Percentiles rank a stretch among this genome's conserved stretches.
Conservation (phyloP, 2,113 vertebrate genomes). For the Pluvialis apricaria region DNA sequence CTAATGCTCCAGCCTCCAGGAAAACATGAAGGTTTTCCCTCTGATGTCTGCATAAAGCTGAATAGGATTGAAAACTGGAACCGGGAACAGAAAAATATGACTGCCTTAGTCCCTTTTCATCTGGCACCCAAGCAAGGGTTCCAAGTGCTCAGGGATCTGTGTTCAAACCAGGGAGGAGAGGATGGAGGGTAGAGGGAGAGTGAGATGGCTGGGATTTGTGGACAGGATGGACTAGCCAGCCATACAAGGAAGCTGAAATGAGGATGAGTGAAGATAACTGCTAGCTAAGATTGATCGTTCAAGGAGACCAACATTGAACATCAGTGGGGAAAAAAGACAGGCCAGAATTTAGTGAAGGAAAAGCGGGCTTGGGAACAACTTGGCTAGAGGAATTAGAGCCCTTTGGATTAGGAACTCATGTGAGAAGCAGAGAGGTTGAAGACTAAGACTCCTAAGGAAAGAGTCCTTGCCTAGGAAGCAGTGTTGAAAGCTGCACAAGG, state of each 20-base stretch:
- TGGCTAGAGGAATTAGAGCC: background rate
- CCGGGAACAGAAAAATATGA: background rate
- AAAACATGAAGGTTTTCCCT: background rate
- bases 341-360: background rate
- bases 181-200: background rate
- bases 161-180: background rate
- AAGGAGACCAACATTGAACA: background rate
- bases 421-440: background rate
- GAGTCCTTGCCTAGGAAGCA: background rate
- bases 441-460: background rate
- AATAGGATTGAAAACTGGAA: background rate
- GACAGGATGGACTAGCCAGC: background rate
- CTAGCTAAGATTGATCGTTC: background rate
- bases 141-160: background rate
- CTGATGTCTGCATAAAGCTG: background rate
- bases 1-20: background rate
- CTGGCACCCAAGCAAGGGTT: background rate
- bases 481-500: background rate
- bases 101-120: background rate
- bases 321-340: background rate
- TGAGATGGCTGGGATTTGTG: background rate
- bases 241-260: background rate
- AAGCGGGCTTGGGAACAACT: background rate
- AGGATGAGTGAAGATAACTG: background rate
- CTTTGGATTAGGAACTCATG: background rate